Base-by-base conservation (phyloP, 2,888 invertebrate species). In the Luffia ferchaultella region DNA sequence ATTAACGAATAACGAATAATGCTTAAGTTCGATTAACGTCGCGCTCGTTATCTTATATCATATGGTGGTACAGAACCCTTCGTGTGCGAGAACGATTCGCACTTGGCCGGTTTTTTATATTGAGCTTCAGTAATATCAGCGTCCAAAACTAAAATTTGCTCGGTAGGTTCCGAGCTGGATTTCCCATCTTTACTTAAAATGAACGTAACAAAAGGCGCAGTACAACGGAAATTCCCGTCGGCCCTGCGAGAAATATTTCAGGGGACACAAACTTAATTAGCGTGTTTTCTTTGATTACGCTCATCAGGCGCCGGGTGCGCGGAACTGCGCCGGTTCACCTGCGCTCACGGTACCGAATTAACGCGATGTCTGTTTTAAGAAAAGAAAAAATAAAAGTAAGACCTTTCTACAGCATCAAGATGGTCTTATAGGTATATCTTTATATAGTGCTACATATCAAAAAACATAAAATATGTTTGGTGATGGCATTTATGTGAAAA, bases 211-310 rank as follows among this genome's bases (percentile, higher is more conserved):
- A 30, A 30, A 30, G 30, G 30, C 12, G 30, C 5, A 3, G 30
- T 30, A 30, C 30, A 30, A 30, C 30, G 12, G 30, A 30, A 30
- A 30, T 30, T 30, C 30, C 30, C 30, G 30, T 30, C 30, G 30
- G 12, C 30, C 30, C 12, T 16, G 49, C 19, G 42, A 49, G 49
- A 69, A 71, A 73, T 73, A 73, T 74, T 71, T 65, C 57, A 49
- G 40, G 60, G 60, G 67, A 71, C 64, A 62, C 63, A 65, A 70
- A 77, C 70, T 78, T 80, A 82, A 82, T 82, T 79, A 80, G 77
- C 71, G 73, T 73, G 72, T 78, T 80, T 82, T 80, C 80, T 83
- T 77, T 80, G 80, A 82, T 82, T 82, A 74, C 78, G 62, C 73
- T 69, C 77, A 80, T 82, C 80, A 77, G 75, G 76, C 76, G 67